Evolutionary conservation across 2,797 vertebrate species (phyloP).

Genomic region (Falco cherrug): DNA sequence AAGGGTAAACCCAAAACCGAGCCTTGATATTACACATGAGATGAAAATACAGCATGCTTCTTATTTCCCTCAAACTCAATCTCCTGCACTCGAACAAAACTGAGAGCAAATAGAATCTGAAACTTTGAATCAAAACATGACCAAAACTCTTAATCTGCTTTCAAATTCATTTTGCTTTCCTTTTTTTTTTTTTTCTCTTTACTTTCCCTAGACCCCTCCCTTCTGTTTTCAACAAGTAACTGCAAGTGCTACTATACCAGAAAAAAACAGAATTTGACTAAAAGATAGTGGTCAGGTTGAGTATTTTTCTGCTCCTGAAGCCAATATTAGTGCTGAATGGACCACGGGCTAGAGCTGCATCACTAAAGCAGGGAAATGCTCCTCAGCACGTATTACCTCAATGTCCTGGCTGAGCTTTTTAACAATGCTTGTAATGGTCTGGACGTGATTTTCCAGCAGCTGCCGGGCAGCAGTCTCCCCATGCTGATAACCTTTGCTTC

Average conservation of each 20-base stretch:
- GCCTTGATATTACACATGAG: rapidly evolving
- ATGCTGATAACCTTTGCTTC: conserved; percentile 69
- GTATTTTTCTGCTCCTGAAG: not conserved
- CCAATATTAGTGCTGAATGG: not conserved
- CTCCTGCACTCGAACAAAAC: not conserved
- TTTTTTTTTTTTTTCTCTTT: not conserved
- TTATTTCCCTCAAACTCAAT: not conserved
- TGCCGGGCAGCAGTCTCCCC: conserved; percentile 73
- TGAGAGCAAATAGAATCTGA: not conserved
- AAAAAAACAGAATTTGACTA: not conserved
- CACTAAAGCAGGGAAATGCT: not conserved
- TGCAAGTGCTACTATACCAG: not conserved
- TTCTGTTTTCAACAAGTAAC: not conserved
- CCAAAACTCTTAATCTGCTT: not conserved
- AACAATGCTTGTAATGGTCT: conserved; percentile 81
- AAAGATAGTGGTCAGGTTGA: not conserved
- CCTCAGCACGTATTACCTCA: conserved; percentile 60
- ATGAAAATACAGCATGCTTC: not conserved
- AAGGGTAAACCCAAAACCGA: not conserved
- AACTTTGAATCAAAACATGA: not conserved
- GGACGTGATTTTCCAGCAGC: conserved; percentile 84
- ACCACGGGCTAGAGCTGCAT: not conserved
- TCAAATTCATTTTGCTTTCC: not conserved
- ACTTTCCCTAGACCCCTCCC: not conserved
- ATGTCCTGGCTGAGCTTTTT: conserved; percentile 84